Evolutionary conservation across 2,888 invertebrate genomes (phyloP), one percentile per base, ranked within the genome.

Genomic region (Zootermopsis nevadensis): DNA sequence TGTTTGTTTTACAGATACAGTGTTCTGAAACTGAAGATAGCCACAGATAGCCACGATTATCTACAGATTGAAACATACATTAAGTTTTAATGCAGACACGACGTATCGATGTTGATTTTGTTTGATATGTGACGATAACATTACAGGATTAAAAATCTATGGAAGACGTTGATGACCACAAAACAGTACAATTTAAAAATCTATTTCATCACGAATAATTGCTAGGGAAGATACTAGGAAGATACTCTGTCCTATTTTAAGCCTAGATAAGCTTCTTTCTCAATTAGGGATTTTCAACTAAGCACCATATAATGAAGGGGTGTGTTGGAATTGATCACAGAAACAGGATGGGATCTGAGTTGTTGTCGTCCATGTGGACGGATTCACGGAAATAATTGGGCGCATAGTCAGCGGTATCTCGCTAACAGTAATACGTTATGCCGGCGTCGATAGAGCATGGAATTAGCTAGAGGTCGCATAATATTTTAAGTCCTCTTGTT

Each of bases 201-300:
- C 48, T 15, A 3, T 48, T 48, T 15, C 48, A 15, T 19, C 19
- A 48, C 3, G 48, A 19, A 48, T 15, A 48, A 19, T 19, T 48
- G 48, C 3, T 15, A 48, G 48, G 48, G 48, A 3, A 48, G 48
- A 19, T 0, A 19, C 19, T 48, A 15, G 3, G 19, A 48, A 48
- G 48, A 2, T 31, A 22, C 8, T 33, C 69, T 69, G 69, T 69
- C 69, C 19, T 31, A 2, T 30, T 33, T 15, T 69, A 33, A 69
- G 69, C 69, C 22, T 22, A 33, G 42, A 30, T 74, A 74, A 74
- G 31, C 74, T 74, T 74, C 74, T 74, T 74, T 74, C 74, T 74
- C 74, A 42, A 74, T 74, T 74, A 74, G 74, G 74, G 74, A 42
- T 74, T 74, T 74, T 74, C 38, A 74, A 74, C 74, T 74, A 74